Evolutionary conservation across 2,888 invertebrate genomes (phyloP).

Genomic region (Dromius quadrimaculatus): DNA sequence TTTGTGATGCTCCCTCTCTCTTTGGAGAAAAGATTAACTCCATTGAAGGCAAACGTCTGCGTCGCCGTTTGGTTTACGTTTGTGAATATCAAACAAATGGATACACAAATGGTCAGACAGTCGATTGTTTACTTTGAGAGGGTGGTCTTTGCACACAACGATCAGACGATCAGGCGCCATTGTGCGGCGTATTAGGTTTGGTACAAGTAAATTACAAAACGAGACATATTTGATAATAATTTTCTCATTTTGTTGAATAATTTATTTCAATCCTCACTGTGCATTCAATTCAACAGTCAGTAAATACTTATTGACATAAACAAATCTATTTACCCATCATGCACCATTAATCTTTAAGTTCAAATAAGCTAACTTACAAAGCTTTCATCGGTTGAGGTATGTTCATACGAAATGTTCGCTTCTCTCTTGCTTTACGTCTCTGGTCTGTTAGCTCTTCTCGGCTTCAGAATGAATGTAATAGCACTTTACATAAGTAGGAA

Average conservation of each 20-base stretch:
- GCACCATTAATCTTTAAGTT: no score
- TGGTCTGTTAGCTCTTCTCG: slow-evolving; percentile 3
- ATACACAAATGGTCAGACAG: not conserved
- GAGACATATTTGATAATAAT: not conserved
- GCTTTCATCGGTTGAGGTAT: no score
- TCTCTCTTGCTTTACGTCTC: no score
- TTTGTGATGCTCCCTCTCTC: not conserved
- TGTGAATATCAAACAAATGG: slow-evolving; percentile 2
- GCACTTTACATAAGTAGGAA: slow-evolving; percentile 51
- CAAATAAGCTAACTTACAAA: no score
- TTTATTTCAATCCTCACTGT: no score
- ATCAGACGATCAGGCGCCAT: not conserved
- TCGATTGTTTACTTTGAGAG: not conserved
- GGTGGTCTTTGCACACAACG: not conserved
- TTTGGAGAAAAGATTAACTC: not conserved
- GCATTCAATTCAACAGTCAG: no score
- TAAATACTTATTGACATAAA: no score
- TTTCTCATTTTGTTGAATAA: no score
- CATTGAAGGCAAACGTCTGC: not conserved
- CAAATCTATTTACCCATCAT: no score
- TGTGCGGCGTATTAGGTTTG: no score
- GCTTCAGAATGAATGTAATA: slow-evolving; percentile 48
- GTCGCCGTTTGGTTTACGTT: not conserved
- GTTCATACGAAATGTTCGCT: no score
- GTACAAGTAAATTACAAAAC: no score